Evolutionary conservation across 2,797 vertebrate species (phyloP).

Genomic region (Coreius guichenoti): DNA sequence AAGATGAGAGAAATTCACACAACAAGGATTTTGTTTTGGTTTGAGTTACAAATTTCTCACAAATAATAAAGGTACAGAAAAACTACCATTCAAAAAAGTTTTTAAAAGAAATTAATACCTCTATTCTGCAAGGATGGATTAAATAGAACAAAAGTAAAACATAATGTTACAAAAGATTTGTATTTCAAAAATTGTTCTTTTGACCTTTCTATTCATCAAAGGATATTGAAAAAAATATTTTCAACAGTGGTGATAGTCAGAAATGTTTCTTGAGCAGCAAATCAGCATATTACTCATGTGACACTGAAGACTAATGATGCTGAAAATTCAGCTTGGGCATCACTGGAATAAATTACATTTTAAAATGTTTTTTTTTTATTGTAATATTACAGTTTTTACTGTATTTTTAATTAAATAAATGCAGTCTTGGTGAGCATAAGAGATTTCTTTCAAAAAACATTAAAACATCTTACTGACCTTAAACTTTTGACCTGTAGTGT

Average conservation of each 20-base stretch:
- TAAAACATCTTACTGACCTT: background rate
- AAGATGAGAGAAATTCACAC: slow-evolving; percentile 30
- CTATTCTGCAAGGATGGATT: background rate
- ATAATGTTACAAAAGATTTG: background rate
- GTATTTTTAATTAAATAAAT: background rate
- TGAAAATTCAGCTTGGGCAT: too few relatives aligned
- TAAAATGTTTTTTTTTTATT: too few relatives aligned
- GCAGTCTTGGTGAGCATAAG: background rate
- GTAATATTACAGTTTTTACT: background rate
- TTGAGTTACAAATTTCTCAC: background rate
- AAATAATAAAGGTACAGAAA: background rate
- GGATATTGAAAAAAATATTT: background rate
- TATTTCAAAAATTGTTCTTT: background rate
- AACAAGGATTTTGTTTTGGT: background rate
- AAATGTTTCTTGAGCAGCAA: too few relatives aligned
- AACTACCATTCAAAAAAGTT: background rate
- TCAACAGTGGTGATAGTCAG: background rate
- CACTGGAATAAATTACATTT: too few relatives aligned
- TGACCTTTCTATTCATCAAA: background rate
- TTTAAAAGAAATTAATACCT: background rate
- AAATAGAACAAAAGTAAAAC: background rate
- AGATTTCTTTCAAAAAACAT: background rate
- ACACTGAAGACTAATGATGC: too few relatives aligned
- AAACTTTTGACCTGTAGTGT: background rate
- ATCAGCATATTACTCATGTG: too few relatives aligned